These are phyloP conservation scores for human DNA, from an alignment of 2,113 vertebrate species.

Conservation along the genomic window GRCh38 chr19:10368001-10368500, in stretches of 20 bases:
- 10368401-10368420: conserved; percentile 93
- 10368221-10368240: neutral
- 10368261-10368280: neutral
- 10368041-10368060: conserved; percentile 86
- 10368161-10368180: conserved; percentile 86
- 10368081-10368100: conserved; percentile 87
- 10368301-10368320: conserved; percentile 86
- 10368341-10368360: conserved; percentile 92
- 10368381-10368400: conserved; percentile 91
- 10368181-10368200: conserved; percentile 96
- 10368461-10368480: neutral
- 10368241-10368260: neutral
- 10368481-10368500: neutral
- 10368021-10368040: neutral
- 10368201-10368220: conserved; percentile 80
- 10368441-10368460: neutral
- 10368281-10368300: conserved; percentile 87
- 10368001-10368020: neutral
- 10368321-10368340: conserved; percentile 80
- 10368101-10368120: conserved; percentile 73
- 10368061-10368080: conserved; percentile 93
- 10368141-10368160: conserved; percentile 83
- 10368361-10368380: conserved; percentile 85
- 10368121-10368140: conserved; percentile 49
- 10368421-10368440: neutral